These are phyloP conservation scores for Pseudococcus viburni DNA, from an alignment of 2,888 invertebrate species.

Conservation along the genomic window DNA sequence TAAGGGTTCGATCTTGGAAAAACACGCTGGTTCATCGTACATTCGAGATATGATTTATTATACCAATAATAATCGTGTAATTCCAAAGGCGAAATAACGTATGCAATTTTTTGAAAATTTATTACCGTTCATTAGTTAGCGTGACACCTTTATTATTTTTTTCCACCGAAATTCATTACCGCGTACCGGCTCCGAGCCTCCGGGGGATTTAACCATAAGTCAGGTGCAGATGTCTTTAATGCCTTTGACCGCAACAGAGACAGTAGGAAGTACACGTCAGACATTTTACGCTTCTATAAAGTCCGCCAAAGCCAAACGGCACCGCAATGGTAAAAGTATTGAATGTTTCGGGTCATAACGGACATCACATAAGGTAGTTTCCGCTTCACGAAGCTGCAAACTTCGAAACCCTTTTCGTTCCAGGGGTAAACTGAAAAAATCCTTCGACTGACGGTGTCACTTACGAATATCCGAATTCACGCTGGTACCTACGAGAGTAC, in stretches of 20 bases:
- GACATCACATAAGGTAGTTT: not conserved
- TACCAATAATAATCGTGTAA: constrained; percentile 43
- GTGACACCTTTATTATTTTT: constrained; percentile 56
- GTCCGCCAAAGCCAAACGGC: not conserved
- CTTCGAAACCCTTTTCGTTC: not conserved
- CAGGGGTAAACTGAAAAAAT: not conserved
- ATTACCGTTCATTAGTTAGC: constrained; percentile 57
- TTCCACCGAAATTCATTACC: constrained; percentile 52
- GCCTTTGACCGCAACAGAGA: constrained; percentile 46
- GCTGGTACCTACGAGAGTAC: constrained; percentile 30
- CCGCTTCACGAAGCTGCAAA: not conserved
- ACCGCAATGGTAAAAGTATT: not conserved
- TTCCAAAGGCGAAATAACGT: constrained; percentile 40
- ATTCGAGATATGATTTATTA: constrained; percentile 23
- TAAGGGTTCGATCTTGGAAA: constrained; percentile 41
- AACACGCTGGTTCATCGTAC: constrained; percentile 14
- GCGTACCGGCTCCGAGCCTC: not conserved
- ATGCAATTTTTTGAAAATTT: constrained; percentile 53
- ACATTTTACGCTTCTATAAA: constrained; percentile 2
- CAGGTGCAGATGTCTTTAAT: constrained; percentile 43
- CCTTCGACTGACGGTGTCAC: not conserved
- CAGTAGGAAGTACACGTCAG: constrained; percentile 37
- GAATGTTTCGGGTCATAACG: not conserved
- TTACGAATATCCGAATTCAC: not conserved
- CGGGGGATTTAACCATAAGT: constrained; percentile 34